Evolutionary conservation across 1,140 invertebrate genomes (phyloP), one percentile per base, ranked within the genome.

Genomic region (Drosophila yakuba): DNA sequence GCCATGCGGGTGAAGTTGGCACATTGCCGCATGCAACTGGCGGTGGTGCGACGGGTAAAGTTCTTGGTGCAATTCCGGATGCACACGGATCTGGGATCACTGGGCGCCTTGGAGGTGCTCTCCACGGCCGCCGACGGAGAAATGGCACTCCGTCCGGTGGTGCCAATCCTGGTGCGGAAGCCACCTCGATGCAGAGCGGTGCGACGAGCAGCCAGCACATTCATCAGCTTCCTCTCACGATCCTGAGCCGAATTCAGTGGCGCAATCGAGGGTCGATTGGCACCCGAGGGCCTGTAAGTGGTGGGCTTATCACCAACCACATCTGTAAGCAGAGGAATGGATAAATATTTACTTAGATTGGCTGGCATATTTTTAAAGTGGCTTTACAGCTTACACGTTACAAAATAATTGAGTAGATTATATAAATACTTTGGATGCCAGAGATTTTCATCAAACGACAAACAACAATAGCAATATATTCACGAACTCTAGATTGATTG

Each of bases 131-230:
- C 81, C 0, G 83, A 56, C 0, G 83, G 55, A 0, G 82, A 82
- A 2, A 84, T 81, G 28, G 83, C 80, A 47, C 78, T 92, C 23
- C 90, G 74, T 32, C 79, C 81, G 3, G 91, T 92, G 57, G 90
- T 90, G 28, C 74, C 89, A 91, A 86, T 60, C 76, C 90, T 61
- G 88, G 92, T 90, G 91, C 93, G 62, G 91, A 92, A 62, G 71
- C 92, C 63, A 92, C 91, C 78, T 76, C 89, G 59, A 85, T 94
- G 56, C 78, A 93, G 17, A 80, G 93, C 75, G 85, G 92, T 80
- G 17, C 94, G 89, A 12, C 94, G 82, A 2, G 94, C 94, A 0
- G 94, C 94, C 52, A 94, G 88, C 25, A 94, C 83, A 32, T 93
- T 93, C 84, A 93, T 91, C 54, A 94, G 85, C 67, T 93, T 93